Conservation (phyloP, 2,113 vertebrate genomes). For the Heterotis niloticus region DNA sequence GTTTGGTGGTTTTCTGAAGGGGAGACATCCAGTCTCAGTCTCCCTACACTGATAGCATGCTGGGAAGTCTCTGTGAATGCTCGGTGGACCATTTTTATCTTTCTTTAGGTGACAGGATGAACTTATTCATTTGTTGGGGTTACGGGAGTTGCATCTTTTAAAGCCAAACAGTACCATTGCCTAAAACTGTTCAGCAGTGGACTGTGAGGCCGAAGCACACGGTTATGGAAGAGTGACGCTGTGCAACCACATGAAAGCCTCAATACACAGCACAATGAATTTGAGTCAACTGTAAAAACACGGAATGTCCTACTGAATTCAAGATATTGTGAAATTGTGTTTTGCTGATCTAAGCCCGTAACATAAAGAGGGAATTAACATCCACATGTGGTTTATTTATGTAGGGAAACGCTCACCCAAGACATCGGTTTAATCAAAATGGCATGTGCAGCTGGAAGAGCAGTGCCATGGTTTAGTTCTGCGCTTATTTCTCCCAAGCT, state of each 20-base stretch:
- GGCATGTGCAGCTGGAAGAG: not conserved
- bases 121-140: not conserved
- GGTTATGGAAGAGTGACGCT: too few relatives aligned
- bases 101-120: not conserved
- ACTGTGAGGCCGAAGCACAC: too few relatives aligned
- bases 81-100: not conserved
- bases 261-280: too few relatives aligned
- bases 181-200: too few relatives aligned
- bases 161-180: not conserved
- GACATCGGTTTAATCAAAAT: conserved; percentile 6
- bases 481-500: not conserved
- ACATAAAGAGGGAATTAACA: not conserved
- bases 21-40: too few relatives aligned
- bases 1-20: too few relatives aligned
- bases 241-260: too few relatives aligned
- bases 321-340: too few relatives aligned
- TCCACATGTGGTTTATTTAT: not conserved
- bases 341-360: not conserved
- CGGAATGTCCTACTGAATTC: too few relatives aligned
- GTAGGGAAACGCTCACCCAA: conserved; percentile 9
- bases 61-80: not conserved
- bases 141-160: not conserved
- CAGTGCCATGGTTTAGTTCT: not conserved
- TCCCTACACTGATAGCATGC: not conserved
- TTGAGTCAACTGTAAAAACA: too few relatives aligned